phyloP scores from a whole-genome alignment of 2,888 invertebrate genomes.

The Subacronicta megacephala region DNA sequence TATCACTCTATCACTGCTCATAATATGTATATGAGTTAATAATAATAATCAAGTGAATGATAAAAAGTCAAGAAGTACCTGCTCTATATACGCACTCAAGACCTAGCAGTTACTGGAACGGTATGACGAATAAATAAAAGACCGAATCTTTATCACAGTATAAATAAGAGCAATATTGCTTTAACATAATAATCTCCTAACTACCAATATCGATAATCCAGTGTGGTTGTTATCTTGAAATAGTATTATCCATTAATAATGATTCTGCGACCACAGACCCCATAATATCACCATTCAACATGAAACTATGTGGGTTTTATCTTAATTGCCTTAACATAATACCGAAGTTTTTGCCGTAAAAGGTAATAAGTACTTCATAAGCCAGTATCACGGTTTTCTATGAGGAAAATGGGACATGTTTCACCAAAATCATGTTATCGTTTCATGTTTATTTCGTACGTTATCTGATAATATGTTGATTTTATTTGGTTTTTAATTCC shows the following conservation, averaged over 20 bases:
- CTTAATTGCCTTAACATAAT: constrained; percentile 74
- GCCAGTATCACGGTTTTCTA: constrained; percentile 8
- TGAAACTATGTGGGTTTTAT: constrained; percentile 71
- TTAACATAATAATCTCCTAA: constrained; percentile 38
- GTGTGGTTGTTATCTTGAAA: constrained; percentile 50
- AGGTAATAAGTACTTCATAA: constrained; percentile 5
- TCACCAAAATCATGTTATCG: neutral
- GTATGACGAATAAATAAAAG: constrained; percentile 1
- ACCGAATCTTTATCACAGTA: neutral
- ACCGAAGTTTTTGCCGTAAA: constrained; percentile 26
- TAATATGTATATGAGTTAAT: too few relatives aligned
- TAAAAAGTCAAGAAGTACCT: too few relatives aligned
- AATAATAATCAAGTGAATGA: too few relatives aligned
- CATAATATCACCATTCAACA: constrained; percentile 69
- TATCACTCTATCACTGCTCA: too few relatives aligned
- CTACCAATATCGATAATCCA: constrained; percentile 48
- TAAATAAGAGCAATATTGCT: constrained; percentile 4
- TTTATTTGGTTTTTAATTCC: too few relatives aligned
- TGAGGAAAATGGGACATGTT: too few relatives aligned
- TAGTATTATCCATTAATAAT: constrained; percentile 71
- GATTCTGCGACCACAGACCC: constrained; percentile 54
- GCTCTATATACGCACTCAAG: too few relatives aligned
- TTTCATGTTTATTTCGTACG: too few relatives aligned
- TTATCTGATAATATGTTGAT: too few relatives aligned
- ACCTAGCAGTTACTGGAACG: too few relatives aligned